Conservation (phyloP, 2,888 invertebrate species). For the Hemithea aestivaria region DNA sequence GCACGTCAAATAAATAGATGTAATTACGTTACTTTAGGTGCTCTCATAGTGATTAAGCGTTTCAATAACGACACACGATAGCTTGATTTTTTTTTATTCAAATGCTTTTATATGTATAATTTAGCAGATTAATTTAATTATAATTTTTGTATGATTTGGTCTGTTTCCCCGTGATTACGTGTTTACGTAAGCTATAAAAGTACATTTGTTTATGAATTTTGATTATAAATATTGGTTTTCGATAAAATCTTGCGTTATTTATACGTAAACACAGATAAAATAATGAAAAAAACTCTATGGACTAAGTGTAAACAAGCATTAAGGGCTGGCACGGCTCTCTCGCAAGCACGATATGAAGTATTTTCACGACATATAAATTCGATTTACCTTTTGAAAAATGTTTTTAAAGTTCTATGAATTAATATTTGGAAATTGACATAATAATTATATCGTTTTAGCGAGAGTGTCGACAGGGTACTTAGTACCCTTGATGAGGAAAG, state of each 20-base stretch:
- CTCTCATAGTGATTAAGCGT: conserved; percentile 51
- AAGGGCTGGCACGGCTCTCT: too few relatives aligned
- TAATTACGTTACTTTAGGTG: conserved; percentile 40
- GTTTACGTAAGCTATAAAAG: conserved; percentile 34
- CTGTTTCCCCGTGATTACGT: conserved; percentile 45
- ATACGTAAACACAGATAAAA: conserved; percentile 48
- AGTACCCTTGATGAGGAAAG: too few relatives aligned
- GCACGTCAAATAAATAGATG: conserved; percentile 16
- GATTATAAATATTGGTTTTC: conserved; percentile 13
- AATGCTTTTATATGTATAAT: conserved; percentile 37
- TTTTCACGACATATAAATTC: too few relatives aligned
- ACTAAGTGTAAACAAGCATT: conserved; percentile 67
- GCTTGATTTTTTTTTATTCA: conserved; percentile 51
- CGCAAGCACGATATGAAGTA: too few relatives aligned
- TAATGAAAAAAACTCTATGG: conserved; percentile 34
- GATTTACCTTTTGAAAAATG: too few relatives aligned
- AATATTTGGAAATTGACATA: too few relatives aligned
- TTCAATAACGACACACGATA: conserved; percentile 47
- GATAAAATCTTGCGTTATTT: conserved; percentile 29
- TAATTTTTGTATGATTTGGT: conserved; percentile 38
- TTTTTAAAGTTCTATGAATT: too few relatives aligned
- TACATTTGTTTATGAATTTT: conserved; percentile 19
- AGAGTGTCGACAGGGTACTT: too few relatives aligned
- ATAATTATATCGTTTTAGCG: too few relatives aligned
- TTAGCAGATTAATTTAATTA: conserved; percentile 39